Evolutionary conservation across 2,888 invertebrate genomes (phyloP).

Genomic region (Exocentrus adspersus): DNA sequence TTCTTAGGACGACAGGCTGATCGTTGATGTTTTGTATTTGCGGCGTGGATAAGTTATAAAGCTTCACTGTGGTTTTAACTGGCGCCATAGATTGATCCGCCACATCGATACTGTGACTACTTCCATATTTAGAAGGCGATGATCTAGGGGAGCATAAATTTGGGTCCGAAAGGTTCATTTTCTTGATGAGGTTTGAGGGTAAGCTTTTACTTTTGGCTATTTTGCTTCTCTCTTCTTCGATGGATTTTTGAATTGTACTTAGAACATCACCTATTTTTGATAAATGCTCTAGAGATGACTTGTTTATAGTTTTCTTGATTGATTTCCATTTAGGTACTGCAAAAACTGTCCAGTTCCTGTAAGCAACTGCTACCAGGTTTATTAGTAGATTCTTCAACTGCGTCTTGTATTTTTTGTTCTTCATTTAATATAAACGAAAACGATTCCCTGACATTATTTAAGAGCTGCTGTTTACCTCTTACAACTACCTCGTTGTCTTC

Average conservation of each 20-base stretch:
- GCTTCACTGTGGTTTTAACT: slow-evolving; percentile 38
- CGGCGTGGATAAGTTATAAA: slow-evolving; percentile 37
- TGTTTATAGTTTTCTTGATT: slow-evolving; percentile 32
- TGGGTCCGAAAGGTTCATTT: slow-evolving; percentile 26
- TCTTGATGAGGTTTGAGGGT: slow-evolving; percentile 5
- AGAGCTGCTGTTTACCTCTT: slow-evolving; percentile 28
- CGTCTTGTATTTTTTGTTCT: slow-evolving; percentile 11
- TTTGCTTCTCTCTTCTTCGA: slow-evolving; percentile 6
- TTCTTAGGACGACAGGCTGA: slow-evolving; percentile 7
- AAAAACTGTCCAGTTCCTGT: slow-evolving; percentile 34
- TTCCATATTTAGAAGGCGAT: slow-evolving; percentile 18
- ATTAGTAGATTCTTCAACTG: neutral
- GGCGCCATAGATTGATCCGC: slow-evolving; percentile 1
- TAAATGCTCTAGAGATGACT: slow-evolving; percentile 35
- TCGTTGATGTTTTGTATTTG: slow-evolving; percentile 30
- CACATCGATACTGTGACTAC: slow-evolving; percentile 30
- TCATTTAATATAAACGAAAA: slow-evolving; percentile 25
- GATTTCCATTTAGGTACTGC: slow-evolving; percentile 36
- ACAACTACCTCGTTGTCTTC: slow-evolving; percentile 26
- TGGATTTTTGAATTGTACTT: slow-evolving; percentile 27
- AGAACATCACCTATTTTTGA: slow-evolving; percentile 37
- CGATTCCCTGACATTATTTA: slow-evolving; percentile 32
- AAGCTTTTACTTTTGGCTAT: neutral
- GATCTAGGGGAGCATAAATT: slow-evolving; percentile 15
- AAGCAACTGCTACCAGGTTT: no score